A percentile compares a stretch with the other conserved stretches of the same genome.
These are phyloP conservation scores for Anticlea derivata DNA, from an alignment of 2,888 invertebrate species.

Conservation along the genomic window DNA sequence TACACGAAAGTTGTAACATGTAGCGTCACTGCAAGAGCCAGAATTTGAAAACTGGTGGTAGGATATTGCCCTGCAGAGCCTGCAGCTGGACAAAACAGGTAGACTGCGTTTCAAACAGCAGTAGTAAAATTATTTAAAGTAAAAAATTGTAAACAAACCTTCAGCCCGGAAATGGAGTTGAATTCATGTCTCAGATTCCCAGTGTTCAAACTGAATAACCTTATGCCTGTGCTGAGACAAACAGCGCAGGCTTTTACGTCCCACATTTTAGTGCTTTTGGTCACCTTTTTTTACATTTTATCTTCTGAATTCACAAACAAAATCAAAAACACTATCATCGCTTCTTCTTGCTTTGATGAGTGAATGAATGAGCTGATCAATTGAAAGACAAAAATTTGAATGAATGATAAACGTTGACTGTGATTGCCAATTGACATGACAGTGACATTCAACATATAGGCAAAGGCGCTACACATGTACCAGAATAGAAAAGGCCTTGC, in stretches of 20 bases:
- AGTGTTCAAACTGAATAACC: constrained; percentile 58
- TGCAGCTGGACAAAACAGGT: no score
- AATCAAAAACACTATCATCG: background rate
- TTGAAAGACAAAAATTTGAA: no score
- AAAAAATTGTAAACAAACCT: constrained; percentile 47
- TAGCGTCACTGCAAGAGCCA: no score
- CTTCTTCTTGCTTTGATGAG: constrained; percentile 4
- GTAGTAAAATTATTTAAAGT: background rate
- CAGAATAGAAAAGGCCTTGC: no score
- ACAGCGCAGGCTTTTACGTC: constrained; percentile 65
- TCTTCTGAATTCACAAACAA: background rate
- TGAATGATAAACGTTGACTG: no score
- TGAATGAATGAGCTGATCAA: background rate
- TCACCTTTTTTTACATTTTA: constrained; percentile 50
- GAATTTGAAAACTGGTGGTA: no score
- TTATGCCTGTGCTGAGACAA: constrained; percentile 63
- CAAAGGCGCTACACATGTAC: no score
- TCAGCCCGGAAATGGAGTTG: constrained; percentile 63
- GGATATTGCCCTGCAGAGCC: no score
- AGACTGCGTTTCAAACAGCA: background rate
- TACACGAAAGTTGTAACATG: no score
- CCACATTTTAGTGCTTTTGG: constrained; percentile 54
- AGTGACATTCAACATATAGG: no score
- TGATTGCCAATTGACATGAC: no score
- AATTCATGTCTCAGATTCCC: constrained; percentile 60